phyloP scores from a whole-genome alignment of 2,797 vertebrate species.

The Hemitrygon akajei region DNA sequence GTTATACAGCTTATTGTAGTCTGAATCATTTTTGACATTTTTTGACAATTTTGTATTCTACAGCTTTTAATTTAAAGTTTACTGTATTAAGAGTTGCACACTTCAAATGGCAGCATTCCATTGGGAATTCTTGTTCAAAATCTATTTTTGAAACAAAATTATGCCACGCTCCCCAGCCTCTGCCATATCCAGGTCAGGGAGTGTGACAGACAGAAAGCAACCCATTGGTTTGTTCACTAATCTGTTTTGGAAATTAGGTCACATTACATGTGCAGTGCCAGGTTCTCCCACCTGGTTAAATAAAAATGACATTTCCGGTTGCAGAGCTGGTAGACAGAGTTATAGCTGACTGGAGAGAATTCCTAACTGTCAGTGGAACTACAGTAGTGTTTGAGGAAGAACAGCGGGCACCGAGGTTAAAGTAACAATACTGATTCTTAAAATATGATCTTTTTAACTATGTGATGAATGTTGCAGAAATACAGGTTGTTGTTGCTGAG shows the following conservation, averaged over 20 bases:
- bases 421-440: background rate
- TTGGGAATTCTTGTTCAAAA: background rate
- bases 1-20: background rate
- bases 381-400: background rate
- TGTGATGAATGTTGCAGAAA: background rate
- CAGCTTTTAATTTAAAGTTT: background rate
- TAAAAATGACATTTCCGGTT: background rate
- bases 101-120: background rate
- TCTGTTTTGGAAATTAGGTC: conserved; percentile 13
- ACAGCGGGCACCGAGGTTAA: background rate
- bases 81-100: background rate
- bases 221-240: background rate
- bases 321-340: background rate
- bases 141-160: conserved; percentile 7
- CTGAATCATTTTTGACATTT: background rate
- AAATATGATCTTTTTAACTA: background rate
- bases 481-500: background rate
- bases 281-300: background rate
- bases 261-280: background rate
- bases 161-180: background rate
- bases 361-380: background rate
- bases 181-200: background rate
- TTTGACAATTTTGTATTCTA: background rate
- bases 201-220: conserved; percentile 17
- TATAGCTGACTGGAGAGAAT: background rate